Evolutionary conservation across 1,140 invertebrate genomes (phyloP).

Genomic region (Pachyrhynchus sulphureomaculatus): DNA sequence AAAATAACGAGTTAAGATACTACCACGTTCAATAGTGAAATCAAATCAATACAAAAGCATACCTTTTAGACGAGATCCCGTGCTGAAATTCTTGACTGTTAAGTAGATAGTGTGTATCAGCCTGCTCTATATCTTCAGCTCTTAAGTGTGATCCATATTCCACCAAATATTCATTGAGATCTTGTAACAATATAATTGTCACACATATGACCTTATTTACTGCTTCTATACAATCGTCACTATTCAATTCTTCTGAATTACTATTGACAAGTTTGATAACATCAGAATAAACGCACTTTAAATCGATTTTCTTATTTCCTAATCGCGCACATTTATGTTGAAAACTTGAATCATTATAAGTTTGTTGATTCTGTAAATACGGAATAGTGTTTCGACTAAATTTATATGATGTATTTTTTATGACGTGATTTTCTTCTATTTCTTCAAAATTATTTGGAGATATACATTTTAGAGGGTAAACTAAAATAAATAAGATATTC

Average conservation of each 20-base stretch:
- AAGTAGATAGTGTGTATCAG: conserved; percentile 25
- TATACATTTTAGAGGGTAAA: conserved; percentile 28
- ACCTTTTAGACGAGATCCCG: too few relatives aligned
- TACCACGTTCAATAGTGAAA: too few relatives aligned
- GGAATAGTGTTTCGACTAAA: conserved; percentile 20
- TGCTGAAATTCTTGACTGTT: conserved; percentile 1
- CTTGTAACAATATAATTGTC: conserved; percentile 19
- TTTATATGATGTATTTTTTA: conserved; percentile 20
- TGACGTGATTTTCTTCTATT: conserved; percentile 24
- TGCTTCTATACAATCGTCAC: conserved; percentile 1
- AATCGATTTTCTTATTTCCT: conserved; percentile 21
- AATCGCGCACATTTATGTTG: conserved; percentile 15
- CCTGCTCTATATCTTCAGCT: conserved; percentile 33
- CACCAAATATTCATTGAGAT: conserved; percentile 25
- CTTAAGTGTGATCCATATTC: conserved; percentile 21
- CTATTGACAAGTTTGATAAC: conserved; percentile 16
- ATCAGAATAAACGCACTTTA: conserved; percentile 21
- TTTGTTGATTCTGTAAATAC: conserved; percentile 31
- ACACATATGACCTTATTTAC: conserved; percentile 27
- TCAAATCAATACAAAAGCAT: too few relatives aligned
- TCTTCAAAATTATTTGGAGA: conserved; percentile 14
- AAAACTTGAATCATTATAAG: conserved; percentile 18
- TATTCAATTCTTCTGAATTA: conserved; percentile 22
- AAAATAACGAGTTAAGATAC: too few relatives aligned
- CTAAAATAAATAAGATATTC: too few relatives aligned